phyloP scores from a whole-genome alignment of 2,888 invertebrate genomes.

The Deilephila porcellus region DNA sequence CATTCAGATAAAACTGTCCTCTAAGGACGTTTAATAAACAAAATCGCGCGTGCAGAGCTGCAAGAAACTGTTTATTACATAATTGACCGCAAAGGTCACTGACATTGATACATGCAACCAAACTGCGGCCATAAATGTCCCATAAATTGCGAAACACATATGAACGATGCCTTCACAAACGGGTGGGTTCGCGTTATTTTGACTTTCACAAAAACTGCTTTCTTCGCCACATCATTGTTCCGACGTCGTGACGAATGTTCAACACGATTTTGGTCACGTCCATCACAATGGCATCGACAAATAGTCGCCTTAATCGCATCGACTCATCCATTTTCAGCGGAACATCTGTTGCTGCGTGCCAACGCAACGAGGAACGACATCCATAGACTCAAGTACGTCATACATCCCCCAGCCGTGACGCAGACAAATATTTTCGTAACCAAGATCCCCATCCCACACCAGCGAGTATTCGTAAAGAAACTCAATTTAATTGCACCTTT shows the following conservation, averaged over 20 bases:
- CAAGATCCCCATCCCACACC: not conserved
- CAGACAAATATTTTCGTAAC: constrained; percentile 2
- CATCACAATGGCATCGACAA: constrained; percentile 17
- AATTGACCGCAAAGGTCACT: constrained; percentile 5
- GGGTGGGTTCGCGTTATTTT: constrained; percentile 21
- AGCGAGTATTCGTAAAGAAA: too few species aligned
- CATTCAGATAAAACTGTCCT: not conserved
- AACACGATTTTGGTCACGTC: constrained; percentile 16
- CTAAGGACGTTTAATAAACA: not conserved
- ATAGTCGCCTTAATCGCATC: constrained; percentile 6
- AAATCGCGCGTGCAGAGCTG: not conserved
- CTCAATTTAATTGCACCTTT: too few species aligned
- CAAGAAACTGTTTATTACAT: constrained; percentile 5
- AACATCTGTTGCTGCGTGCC: constrained; percentile 13
- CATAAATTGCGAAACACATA: constrained; percentile 19
- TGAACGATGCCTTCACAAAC: constrained; percentile 24
- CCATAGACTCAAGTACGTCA: constrained; percentile 8
- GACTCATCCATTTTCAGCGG: constrained; percentile 22
- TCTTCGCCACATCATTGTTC: constrained; percentile 25
- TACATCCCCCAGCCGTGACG: not conserved
- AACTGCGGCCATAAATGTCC: constrained; percentile 12
- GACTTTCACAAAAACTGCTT: constrained; percentile 33
- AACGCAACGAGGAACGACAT: not conserved
- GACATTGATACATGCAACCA: constrained; percentile 23
- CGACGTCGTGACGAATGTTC: constrained; percentile 26